Conservation (phyloP, 2,113 vertebrate genomes). For the Hippocampus barbouri region DNA sequence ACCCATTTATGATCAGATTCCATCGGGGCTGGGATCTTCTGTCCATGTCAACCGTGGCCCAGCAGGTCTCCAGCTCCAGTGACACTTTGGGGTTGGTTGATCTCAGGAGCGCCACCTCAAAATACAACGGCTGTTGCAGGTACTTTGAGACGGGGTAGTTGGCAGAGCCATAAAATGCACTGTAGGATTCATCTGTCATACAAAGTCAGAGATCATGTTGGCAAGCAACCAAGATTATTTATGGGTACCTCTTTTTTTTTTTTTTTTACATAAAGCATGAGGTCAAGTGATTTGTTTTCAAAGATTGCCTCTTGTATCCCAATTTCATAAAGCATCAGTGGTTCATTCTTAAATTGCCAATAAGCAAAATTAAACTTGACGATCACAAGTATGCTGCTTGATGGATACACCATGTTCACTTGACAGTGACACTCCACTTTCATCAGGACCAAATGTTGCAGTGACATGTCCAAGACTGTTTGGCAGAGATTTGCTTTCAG, state of each 20-base stretch:
- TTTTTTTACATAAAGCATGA: too few species aligned
- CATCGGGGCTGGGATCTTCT: constrained; percentile 54
- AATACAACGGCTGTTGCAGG: constrained; percentile 62
- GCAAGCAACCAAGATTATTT: too few species aligned
- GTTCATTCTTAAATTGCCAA: too few species aligned
- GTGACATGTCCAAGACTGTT: not conserved
- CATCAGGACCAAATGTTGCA: not conserved
- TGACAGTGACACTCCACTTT: not conserved
- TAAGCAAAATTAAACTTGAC: too few species aligned
- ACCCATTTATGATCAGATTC: constrained; percentile 69
- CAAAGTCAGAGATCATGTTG: not conserved
- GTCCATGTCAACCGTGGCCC: constrained; percentile 56
- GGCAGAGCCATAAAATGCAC: constrained; percentile 28
- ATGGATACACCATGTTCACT: too few species aligned
- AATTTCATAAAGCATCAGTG: too few species aligned
- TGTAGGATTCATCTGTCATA: constrained; percentile 55
- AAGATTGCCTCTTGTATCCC: too few species aligned
- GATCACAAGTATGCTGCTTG: too few species aligned
- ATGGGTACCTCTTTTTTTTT: too few species aligned
- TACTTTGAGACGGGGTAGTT: constrained; percentile 54
- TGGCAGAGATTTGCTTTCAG: not conserved
- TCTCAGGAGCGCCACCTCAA: constrained; percentile 62
- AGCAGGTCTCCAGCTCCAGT: constrained; percentile 68
- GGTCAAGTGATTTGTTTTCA: too few species aligned
- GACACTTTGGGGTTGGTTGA: constrained; percentile 46